Evolutionary conservation across 2,113 vertebrate species (phyloP), one percentile per base, ranked within the genome.

Genomic region (Motacilla tschutschensis): DNA sequence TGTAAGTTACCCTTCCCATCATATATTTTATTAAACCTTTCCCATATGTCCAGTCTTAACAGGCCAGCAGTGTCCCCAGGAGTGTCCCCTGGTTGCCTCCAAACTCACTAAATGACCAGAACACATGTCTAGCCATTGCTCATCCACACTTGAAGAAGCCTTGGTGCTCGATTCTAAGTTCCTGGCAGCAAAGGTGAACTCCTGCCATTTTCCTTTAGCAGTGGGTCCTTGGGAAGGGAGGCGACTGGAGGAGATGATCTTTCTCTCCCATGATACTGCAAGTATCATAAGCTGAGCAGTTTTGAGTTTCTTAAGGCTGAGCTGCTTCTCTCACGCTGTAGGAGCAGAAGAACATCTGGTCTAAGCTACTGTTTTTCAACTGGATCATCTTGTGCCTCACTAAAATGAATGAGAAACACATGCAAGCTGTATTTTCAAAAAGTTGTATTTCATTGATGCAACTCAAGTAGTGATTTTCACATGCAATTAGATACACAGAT

Each of bases 341-440:
- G 88, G 73, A 91, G 18, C 85, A 93, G 91, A 91, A 86, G 84
- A 94, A 95, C 94, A 94, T 96, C 94, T 96, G 95, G 94, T 91
- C 83, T 90, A 94, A 93, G 95, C 96, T 96, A 95, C 95, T 93
- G 94, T 95, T 96, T 94, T 95, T 95, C 95, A 81, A 94, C 90
- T 85, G 89, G 90, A 91, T 96, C 95, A 93, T 95, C 94, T 86
- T 88, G 79, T 93, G 93, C 89, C 84, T 87, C 93, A 84, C 90
- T 91, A 53, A 94, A 91, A 81, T 78, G 92, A 95, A 94, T 95
- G 95, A 96, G 85, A 97, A 96, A 95, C 95, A 96, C 85, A 95
- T 94, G 95, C 71, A 87, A 70, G 66, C 83, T 71, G 1, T 75
- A 86, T 87, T 89, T 96, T 94, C 91, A 91, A 94, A 92, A 93